Evolutionary conservation across 2,113 vertebrate genomes (phyloP), one percentile per base, ranked within the genome.

Genomic region (Colaptes auratus): DNA sequence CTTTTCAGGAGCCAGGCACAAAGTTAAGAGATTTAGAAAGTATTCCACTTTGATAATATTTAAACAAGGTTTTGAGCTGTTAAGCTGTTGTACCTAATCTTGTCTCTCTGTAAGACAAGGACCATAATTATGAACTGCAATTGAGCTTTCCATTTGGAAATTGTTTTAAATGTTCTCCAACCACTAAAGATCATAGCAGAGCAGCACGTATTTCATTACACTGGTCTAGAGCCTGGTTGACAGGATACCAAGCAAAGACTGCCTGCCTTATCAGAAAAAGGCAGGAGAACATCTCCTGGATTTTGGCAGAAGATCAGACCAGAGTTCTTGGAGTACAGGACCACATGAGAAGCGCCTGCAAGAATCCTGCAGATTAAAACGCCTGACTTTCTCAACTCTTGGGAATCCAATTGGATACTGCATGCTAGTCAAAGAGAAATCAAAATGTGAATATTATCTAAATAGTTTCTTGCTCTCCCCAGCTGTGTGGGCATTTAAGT

Each of bases 301-400:
- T 82, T 89, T 79, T 92, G 83, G 66, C 81, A 94, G 60, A 64
- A 80, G 70, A 90, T 85, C 63, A 82, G 27, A 84, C 86, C 74
- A 52, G 55, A 65, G 55, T 50, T 69, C 59, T 60, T 59, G n/a
- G 30, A 89, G 30, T 55, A 78, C 7, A 52, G 31, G 82, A 75
- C 9, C 70, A 61, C 48, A 36, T 76, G n/a, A 67, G 84, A 93
- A 92, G 59, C 36, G 78, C 61, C 58, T 65, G 35, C 73, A 90
- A 88, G 44, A 65, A 81, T 82, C 61, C 48, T 55, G 31, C 53
- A 86, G 48, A 89, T 88, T 82, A n/a, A 95, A 91, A 88, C 78
- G 23, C 9, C 27, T 83, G 53, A 60, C 44, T 77, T 82, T 58
- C 30, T 74, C 69, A 89, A 0, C 65, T 74, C 56, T 73, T 31